Conservation (phyloP, 2,113 vertebrate species). For the Scomber japonicus region DNA sequence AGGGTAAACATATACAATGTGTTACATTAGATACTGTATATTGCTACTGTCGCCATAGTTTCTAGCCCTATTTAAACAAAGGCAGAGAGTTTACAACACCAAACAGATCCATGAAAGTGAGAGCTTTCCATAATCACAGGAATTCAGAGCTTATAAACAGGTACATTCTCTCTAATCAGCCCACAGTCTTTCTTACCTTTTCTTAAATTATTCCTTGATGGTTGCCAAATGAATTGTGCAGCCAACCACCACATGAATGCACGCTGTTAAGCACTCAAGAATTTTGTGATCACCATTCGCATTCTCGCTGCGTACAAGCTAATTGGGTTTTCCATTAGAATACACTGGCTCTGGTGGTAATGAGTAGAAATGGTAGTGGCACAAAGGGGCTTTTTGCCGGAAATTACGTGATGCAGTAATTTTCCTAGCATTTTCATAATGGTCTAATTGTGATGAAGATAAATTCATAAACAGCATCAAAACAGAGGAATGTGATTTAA, state of each 20-base stretch:
- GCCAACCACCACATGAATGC: constrained; percentile 70
- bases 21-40: no score
- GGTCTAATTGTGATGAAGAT: constrained; percentile 54
- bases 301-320: constrained; percentile 63
- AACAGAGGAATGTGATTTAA: constrained; percentile 33
- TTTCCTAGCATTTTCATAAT: constrained; percentile 49
- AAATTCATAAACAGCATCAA: constrained; percentile 51
- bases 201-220: constrained; percentile 70
- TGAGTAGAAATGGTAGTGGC: constrained; percentile 66
- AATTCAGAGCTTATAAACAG: constrained; percentile 62
- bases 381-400: constrained; percentile 66
- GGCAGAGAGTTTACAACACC: not conserved
- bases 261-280: constrained; percentile 68
- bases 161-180: constrained; percentile 65
- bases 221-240: constrained; percentile 75
- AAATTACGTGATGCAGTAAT: constrained; percentile 65
- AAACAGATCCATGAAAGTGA: constrained; percentile 19
- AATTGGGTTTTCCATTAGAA: constrained; percentile 79
- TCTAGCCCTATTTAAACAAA: no score
- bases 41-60: no score
- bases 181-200: constrained; percentile 70
- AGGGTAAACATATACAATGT: no score
- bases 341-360: constrained; percentile 60
- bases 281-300: constrained; percentile 71
- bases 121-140: constrained; percentile 34